Base-by-base conservation (phyloP, 2,888 invertebrate species). In the Charanyca ferruginea region DNA sequence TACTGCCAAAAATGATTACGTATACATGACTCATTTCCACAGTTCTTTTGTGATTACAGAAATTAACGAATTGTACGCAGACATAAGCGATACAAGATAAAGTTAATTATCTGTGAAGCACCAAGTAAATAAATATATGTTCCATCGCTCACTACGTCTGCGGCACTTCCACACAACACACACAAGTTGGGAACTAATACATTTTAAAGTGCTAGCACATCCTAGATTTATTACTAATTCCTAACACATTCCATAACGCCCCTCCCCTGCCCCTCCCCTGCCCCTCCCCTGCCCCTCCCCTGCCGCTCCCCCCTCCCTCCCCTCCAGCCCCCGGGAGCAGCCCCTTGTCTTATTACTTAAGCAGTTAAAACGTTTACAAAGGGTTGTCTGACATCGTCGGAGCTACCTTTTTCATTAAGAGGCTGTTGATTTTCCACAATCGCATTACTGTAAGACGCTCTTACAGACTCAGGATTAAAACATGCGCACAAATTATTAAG, bases 171-270 rank as follows among this genome's bases (percentile, higher is more conserved):
- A 52, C 47, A 11, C n/a, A 35, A 44, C 22, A 41, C 41, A 20
- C 48, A 28, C 22, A 8, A 48, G 41, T 68, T 44, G 28, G 22
- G 20, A 52, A 42, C 70, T 52, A 58, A 76, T 48, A 76, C 48
- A 76, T 70, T 60, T 38, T 48, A 22, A 70, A 54, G 44, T 44
- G n/a, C 23, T 70, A 22, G 13, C 49, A 44, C 28, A 38, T 54
- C 11, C 38, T 70, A 49, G 60, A 70, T 77, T 70, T 53, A 71
- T 49, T 44, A 54, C 61, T 44, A 49, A 59, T 71, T 60, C 41
- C 60, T 60, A 22, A 23, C 47, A 70, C 52, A 48, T 60, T 59
- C 60, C 35, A 42, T 22, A 20, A 7, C 9, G 20, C 13, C 25
- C 2, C 16, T 6, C 18, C 13, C 44, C n/a, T 0, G 3, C 42